A percentile compares a stretch with the other conserved stretches of the same genome.
These are phyloP conservation scores for Diplazon laetatorius DNA, from an alignment of 2,888 invertebrate species.

Conservation along the genomic window DNA sequence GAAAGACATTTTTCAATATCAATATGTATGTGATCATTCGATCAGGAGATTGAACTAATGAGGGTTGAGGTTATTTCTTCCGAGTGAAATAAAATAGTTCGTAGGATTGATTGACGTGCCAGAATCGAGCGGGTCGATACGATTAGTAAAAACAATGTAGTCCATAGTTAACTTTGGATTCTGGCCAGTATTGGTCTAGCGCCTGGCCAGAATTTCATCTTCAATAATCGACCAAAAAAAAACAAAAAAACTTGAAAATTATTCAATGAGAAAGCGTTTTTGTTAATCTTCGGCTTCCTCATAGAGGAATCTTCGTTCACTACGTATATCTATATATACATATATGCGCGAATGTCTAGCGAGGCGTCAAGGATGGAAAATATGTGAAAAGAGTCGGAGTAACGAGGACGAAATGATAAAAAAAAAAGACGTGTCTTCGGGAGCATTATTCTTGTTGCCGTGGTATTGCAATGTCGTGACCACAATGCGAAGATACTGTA, in stretches of 20 bases:
- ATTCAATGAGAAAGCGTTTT: no score
- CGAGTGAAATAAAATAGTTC: constrained; percentile 3
- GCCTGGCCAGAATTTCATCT: background rate
- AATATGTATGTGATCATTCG: no score
- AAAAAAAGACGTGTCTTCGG: constrained; percentile 67
- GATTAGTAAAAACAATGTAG: background rate
- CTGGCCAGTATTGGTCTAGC: background rate
- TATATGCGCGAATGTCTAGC: constrained; percentile 37
- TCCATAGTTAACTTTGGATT: background rate
- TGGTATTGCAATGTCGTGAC: constrained; percentile 72
- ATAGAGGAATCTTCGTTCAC: no score
- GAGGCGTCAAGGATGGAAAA: constrained; percentile 21
- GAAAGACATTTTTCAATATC: no score
- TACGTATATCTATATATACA: no score
- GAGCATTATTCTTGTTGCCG: constrained; percentile 70
- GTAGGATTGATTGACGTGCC: background rate
- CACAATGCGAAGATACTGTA: constrained; percentile 68
- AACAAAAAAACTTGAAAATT: background rate
- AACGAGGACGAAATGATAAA: constrained; percentile 54
- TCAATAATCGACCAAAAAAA: background rate
- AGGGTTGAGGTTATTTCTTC: no score
- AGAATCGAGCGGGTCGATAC: background rate
- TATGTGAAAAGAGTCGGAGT: constrained; percentile 44
- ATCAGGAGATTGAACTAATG: no score
- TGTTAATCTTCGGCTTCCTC: no score